These are phyloP conservation scores for Aulostomus chinensis DNA, from an alignment of 2,797 vertebrate species.

Conservation along the genomic window DNA sequence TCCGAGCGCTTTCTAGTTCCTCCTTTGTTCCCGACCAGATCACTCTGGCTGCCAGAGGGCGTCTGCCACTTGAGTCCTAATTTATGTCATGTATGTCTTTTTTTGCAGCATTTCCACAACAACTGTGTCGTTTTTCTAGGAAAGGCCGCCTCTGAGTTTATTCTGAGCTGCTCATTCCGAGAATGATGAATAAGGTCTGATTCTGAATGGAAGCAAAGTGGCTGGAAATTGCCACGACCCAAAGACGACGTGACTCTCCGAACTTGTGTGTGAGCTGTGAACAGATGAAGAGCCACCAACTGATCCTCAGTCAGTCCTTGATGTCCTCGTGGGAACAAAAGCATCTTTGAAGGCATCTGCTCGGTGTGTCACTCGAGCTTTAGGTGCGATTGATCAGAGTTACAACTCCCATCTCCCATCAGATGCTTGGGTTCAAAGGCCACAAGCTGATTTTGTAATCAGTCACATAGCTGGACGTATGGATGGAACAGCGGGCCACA, in stretches of 20 bases:
- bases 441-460: slow-evolving; percentile 36
- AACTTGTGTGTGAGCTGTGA: slow-evolving; percentile 1
- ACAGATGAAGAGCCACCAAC: slow-evolving; percentile 50
- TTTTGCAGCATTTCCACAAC: too few species aligned
- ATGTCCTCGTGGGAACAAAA: slow-evolving; percentile 41
- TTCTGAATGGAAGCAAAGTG: too few species aligned
- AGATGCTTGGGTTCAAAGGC: slow-evolving; percentile 27
- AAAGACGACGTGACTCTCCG: background rate
- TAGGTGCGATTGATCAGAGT: slow-evolving; percentile 32
- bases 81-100: too few species aligned
- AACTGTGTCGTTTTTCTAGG: too few species aligned
- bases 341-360: slow-evolving; percentile 60
- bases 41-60: too few species aligned
- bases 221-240: too few species aligned
- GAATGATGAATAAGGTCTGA: too few species aligned
- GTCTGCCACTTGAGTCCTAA: too few species aligned
- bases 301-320: slow-evolving; percentile 26
- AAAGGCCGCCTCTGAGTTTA: too few species aligned
- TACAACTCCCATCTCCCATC: slow-evolving; percentile 28
- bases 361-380: slow-evolving; percentile 18
- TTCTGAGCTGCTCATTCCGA: too few species aligned
- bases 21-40: too few species aligned
- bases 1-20: too few species aligned
- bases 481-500: slow-evolving; percentile 9
- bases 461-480: background rate